Conservation (phyloP, 1,140 invertebrate species). For the Papilio dardanus region DNA sequence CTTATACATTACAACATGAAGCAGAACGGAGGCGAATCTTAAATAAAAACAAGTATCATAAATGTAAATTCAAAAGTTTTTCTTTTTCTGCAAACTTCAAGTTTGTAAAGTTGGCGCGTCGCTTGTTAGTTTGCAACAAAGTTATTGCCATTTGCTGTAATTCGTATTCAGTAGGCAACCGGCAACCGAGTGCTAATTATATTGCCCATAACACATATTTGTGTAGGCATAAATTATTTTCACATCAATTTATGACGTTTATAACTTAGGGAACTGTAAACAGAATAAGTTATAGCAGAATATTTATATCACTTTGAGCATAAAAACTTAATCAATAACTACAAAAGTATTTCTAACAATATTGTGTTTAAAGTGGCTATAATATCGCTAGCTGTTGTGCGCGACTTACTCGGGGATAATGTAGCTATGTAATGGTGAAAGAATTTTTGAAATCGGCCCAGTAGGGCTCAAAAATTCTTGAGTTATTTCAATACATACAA, state of each 20-base stretch:
- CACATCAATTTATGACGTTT: background rate
- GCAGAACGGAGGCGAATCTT: background rate
- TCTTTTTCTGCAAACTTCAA: background rate
- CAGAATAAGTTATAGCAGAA: background rate
- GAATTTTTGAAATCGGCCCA: too few relatives aligned
- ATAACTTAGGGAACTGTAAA: background rate
- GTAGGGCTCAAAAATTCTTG: too few relatives aligned
- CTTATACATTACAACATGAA: background rate
- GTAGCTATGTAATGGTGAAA: too few relatives aligned
- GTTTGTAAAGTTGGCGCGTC: conserved; percentile 24
- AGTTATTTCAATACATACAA: too few relatives aligned
- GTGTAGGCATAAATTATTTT: conserved; percentile 7
- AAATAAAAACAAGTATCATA: background rate
- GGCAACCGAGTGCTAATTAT: conserved; percentile 26
- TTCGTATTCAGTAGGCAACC: conserved; percentile 19
- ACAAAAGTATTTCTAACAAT: background rate
- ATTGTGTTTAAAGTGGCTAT: background rate
- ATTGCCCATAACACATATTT: conserved; percentile 4
- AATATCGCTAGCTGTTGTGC: background rate
- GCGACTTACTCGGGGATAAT: too few relatives aligned
- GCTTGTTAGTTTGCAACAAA: conserved; percentile 16
- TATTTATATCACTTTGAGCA: background rate
- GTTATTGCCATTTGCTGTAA: conserved; percentile 17
- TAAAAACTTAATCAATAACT: background rate
- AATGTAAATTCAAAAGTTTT: background rate